Evolutionary conservation across 2,113 vertebrate species (phyloP), one percentile per base, ranked within the genome.

Genomic region (Plecturocebus donacophilus): DNA sequence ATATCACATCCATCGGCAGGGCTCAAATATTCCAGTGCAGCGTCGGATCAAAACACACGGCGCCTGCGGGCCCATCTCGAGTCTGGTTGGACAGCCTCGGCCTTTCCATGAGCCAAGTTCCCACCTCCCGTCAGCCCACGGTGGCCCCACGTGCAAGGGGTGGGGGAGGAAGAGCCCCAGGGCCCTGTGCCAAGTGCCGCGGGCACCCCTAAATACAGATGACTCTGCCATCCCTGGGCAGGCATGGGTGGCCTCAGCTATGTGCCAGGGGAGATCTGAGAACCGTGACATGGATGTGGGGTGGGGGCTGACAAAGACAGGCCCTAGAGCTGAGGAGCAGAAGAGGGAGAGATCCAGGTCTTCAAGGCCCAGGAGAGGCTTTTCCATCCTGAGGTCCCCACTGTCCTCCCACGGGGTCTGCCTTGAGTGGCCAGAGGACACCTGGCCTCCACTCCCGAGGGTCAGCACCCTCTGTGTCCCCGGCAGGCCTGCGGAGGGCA

Each of bases 91-190:
- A 49, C 32, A 38, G 56, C 84, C 6, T 2, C 2, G 0, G 38
- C 47, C 76, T 40, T 32, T 35, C 8, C 20, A 35, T 0, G 23
- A 47, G 47, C 71, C 8, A 6, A 30, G 38, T 8, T 4, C 3
- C n/a, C 52, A 4, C 38, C 68, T 64, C 25, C 84, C 13, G 0
- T 1, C 32, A 5, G n/a, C 27, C n/a, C 40, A 9, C 1, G 0
- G 5, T 5, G 19, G 20, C 49, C 68, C 80, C 17, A 1, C 4
- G 1, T 1, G 23, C 27, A 0, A 19, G 40, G 79, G 20, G 9
- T 0, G 19, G 54, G n/a, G 54, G 13, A 3, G 76, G 42, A 3
- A n/a, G 20, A 3, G 14, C 45, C 45, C n/a, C 4, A 4, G 1
- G 6, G 6, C 23, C 8, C 0, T 1, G 0, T 64, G 61, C 0